Evolutionary conservation across 2,113 vertebrate genomes (phyloP).

Genomic region (Psilopsiagon aurifrons): DNA sequence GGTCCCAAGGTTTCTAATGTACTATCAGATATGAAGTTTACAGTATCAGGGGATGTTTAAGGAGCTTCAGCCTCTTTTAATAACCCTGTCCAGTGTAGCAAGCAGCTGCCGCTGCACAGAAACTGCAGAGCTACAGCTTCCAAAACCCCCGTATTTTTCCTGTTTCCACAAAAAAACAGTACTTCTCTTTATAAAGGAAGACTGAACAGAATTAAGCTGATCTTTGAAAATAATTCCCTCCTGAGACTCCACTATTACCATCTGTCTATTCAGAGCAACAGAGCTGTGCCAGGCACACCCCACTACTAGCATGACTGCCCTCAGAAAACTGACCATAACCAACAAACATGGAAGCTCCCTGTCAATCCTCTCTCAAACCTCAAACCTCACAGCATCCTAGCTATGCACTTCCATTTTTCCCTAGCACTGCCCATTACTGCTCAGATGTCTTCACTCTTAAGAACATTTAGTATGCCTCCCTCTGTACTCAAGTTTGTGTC

Average conservation of each 20-base stretch:
- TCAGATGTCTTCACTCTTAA: not conserved
- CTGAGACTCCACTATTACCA: not conserved
- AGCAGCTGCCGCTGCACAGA: not conserved
- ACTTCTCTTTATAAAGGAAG: not conserved
- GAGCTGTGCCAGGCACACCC: not conserved
- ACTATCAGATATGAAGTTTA: not conserved
- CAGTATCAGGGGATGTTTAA: not conserved
- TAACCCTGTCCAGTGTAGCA: not conserved
- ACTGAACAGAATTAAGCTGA: rapidly evolving
- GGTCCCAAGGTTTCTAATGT: not conserved
- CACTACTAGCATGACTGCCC: not conserved
- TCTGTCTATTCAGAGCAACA: not conserved
- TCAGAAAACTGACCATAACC: not conserved
- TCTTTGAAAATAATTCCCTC: not conserved
- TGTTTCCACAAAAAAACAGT: not conserved
- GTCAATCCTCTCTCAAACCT: not conserved
- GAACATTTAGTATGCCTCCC: not conserved
- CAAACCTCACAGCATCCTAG: not conserved
- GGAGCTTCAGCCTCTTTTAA: not conserved
- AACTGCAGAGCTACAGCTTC: not conserved
- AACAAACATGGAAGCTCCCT: not conserved
- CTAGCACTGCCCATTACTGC: not conserved
- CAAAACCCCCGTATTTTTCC: rapidly evolving
- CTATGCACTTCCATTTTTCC: not conserved
- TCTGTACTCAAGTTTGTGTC: not conserved